A percentile compares a stretch with the other conserved stretches of the same genome.
phyloP scores from a whole-genome alignment of 2,797 vertebrate species.

The Cryptoblepharus egeriae region DNA sequence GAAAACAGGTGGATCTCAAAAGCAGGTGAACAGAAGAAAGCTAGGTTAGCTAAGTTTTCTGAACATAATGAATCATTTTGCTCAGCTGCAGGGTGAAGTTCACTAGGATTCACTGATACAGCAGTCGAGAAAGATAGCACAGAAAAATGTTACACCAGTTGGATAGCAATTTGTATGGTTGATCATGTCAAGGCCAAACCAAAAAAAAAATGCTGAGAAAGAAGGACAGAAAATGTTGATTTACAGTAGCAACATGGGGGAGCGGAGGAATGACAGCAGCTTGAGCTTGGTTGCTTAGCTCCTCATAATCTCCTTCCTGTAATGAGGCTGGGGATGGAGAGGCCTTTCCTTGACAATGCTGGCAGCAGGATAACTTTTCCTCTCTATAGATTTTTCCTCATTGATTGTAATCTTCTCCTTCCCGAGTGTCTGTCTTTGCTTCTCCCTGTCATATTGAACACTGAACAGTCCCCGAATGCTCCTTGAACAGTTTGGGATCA shows the following conservation, averaged over 20 bases:
- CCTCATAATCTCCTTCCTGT: conserved; percentile 74
- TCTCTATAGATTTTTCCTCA: conserved; percentile 79
- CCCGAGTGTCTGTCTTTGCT: conserved; percentile 77
- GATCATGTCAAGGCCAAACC: conserved; percentile 68
- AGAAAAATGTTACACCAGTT: no score
- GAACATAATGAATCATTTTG: conserved; percentile 29
- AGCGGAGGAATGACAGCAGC: conserved; percentile 42
- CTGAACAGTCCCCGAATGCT: conserved; percentile 81
- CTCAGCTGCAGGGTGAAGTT: conserved; percentile 22
- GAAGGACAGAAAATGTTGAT: conserved; percentile 57
- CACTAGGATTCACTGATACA: conserved; percentile 44
- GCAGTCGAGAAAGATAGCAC: conserved; percentile 42
- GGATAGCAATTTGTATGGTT: conserved; percentile 48
- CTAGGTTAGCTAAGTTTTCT: conserved; percentile 3
- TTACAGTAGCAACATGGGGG: conserved; percentile 63
- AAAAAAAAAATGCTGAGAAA: background rate
- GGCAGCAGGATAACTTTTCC: conserved; percentile 74
- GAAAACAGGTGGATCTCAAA: conserved; percentile 1
- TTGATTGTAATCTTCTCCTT: conserved; percentile 83
- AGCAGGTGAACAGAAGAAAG: background rate
- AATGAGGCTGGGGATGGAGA: conserved; percentile 68
- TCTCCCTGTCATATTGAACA: conserved; percentile 81
- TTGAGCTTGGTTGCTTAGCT: conserved; percentile 55
- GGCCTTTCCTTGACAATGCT: conserved; percentile 66
- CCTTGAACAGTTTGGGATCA: conserved; percentile 79